Percentiles rank a stretch among this genome's conserved stretches.
Conservation (phyloP, 2,888 invertebrate genomes). For the Acrobeloides nanus region DNA sequence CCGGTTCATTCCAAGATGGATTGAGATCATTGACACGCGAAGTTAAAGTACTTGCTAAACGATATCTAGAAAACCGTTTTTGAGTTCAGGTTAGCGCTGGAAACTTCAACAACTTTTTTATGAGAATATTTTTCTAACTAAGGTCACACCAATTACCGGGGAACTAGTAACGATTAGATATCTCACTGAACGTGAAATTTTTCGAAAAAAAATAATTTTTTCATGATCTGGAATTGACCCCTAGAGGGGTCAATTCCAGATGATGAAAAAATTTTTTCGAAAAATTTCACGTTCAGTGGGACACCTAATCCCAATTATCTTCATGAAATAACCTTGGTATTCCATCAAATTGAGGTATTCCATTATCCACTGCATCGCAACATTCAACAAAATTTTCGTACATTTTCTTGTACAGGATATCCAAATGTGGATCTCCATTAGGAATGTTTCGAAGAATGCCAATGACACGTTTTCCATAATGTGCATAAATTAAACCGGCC, state of each 20-base stretch:
- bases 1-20: conserved; percentile 69
- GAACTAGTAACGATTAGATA: neutral
- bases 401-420: conserved; percentile 60
- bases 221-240: too few species aligned
- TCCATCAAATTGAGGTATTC: conserved; percentile 63
- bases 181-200: too few species aligned
- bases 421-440: conserved; percentile 12
- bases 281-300: too few species aligned
- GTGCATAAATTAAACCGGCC: conserved; percentile 83
- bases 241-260: too few species aligned
- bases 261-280: too few species aligned
- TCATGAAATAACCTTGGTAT: conserved; percentile 28
- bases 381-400: conserved; percentile 83
- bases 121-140: neutral
- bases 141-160: neutral
- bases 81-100: too few species aligned
- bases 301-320: neutral
- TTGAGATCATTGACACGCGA: conserved; percentile 70
- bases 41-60: conserved; percentile 1
- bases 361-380: conserved; percentile 94
- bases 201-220: too few species aligned
- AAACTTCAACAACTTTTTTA: too few species aligned
- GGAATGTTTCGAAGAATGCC: conserved; percentile 14
- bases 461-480: conserved; percentile 76
- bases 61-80: too few species aligned